These are phyloP conservation scores for Palythoa heliodiscus DNA, from an alignment of 92 coral and sea anemone species.

Conservation along the genomic window DNA sequence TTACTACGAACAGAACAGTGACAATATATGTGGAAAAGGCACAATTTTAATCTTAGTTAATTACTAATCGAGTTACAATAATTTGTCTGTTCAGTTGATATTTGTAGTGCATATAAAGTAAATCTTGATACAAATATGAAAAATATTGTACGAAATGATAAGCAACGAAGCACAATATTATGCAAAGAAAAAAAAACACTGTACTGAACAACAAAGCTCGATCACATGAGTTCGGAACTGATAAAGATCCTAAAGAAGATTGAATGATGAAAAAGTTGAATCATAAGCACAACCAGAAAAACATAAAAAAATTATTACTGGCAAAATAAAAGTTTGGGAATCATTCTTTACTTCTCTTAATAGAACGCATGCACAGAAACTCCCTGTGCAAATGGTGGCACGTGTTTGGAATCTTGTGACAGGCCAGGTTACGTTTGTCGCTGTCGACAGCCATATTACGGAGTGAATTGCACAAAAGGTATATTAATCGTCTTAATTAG, in stretches of 20 bases:
- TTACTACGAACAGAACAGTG: too few species aligned
- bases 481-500: background rate
- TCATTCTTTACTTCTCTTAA: background rate
- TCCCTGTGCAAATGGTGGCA: constrained; percentile 20
- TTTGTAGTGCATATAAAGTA: too few species aligned
- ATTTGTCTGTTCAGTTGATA: too few species aligned
- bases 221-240: too few species aligned
- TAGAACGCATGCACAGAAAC: constrained; percentile 16
- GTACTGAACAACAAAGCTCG: too few species aligned
- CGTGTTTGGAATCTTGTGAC: constrained; percentile 16
- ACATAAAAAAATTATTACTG: background rate
- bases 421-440: constrained; percentile 20
- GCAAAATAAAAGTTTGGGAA: background rate
- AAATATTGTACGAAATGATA: too few species aligned
- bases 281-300: background rate
- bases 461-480: constrained; percentile 23
- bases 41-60: too few species aligned
- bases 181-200: background rate
- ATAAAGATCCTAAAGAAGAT: too few species aligned
- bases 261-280: background rate
- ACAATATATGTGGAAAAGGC: too few species aligned
- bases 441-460: background rate
- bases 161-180: background rate
- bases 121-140: too few species aligned
- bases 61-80: too few species aligned